phyloP scores from a whole-genome alignment of 1,140 invertebrate genomes.

The Drosophila virilis region DNA sequence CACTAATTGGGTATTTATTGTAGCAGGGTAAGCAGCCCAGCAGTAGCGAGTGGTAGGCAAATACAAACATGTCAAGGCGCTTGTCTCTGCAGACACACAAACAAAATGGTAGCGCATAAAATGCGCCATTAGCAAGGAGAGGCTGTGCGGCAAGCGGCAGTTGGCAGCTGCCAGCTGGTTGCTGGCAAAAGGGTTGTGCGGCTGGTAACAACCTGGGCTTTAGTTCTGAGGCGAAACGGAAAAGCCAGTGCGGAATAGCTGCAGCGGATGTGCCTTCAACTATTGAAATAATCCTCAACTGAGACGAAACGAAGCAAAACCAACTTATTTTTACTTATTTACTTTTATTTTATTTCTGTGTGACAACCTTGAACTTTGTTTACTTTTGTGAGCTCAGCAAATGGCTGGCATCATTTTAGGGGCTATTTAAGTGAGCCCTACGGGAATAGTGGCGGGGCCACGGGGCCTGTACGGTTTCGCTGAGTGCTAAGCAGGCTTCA shows the following conservation, averaged over 20 bases:
- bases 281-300: slow-evolving; percentile 70
- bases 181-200: not conserved
- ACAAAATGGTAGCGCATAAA: slow-evolving; percentile 71
- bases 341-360: slow-evolving; percentile 55
- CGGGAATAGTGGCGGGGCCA: slow-evolving; percentile 23
- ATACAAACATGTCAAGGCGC: slow-evolving; percentile 61
- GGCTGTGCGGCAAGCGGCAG: not conserved
- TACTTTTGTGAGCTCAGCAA: slow-evolving; percentile 71
- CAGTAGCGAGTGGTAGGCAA: slow-evolving; percentile 26
- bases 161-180: not conserved
- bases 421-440: slow-evolving; percentile 50
- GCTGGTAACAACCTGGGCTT: not conserved
- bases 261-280: slow-evolving; percentile 73
- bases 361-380: slow-evolving; percentile 78
- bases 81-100: slow-evolving; percentile 58
- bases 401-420: slow-evolving; percentile 50
- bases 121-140: slow-evolving; percentile 70
- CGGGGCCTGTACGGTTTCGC: not conserved
- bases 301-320: slow-evolving; percentile 40
- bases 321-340: slow-evolving; percentile 49
- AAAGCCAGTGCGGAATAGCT: slow-evolving; percentile 66
- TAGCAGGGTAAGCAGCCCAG: not conserved
- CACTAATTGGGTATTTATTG: slow-evolving; percentile 79
- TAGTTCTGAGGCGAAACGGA: slow-evolving; percentile 11
- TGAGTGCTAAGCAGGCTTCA: slow-evolving; percentile 4